These are phyloP conservation scores for Pantelozetes paolii DNA, from an alignment of 2,888 invertebrate species.

Conservation along the genomic window DNA sequence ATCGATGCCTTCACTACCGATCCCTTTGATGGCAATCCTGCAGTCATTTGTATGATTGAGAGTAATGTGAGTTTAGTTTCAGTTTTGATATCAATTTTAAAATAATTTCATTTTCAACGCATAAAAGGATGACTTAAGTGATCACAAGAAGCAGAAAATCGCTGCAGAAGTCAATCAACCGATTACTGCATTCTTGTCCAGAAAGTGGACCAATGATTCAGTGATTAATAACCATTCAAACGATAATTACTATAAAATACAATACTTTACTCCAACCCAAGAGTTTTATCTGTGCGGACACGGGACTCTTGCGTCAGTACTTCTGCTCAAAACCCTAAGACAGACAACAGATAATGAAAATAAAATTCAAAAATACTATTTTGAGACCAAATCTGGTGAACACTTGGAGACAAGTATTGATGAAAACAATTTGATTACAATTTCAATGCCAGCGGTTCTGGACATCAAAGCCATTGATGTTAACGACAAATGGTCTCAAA, in stretches of 20 bases:
- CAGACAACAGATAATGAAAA: no score
- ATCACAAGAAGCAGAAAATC: constrained; percentile 55
- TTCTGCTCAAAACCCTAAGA: constrained; percentile 53
- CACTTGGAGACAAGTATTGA: constrained; percentile 19
- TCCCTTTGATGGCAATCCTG: constrained; percentile 58
- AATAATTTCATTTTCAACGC: background rate
- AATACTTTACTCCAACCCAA: constrained; percentile 59
- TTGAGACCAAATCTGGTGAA: constrained; percentile 31
- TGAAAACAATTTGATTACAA: constrained; percentile 48
- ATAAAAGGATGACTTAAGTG: constrained; percentile 51
- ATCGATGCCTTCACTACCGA: constrained; percentile 57
- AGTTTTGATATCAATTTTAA: background rate
- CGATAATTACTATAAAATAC: constrained; percentile 49
- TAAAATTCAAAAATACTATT: background rate
- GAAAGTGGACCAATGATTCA: constrained; percentile 39
- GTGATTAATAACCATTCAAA: background rate
- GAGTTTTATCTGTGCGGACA: constrained; percentile 59
- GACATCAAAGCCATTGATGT: constrained; percentile 49
- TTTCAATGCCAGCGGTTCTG: constrained; percentile 52
- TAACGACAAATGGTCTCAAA: constrained; percentile 44
- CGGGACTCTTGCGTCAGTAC: constrained; percentile 58
- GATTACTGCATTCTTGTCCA: constrained; percentile 57
- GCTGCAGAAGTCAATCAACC: constrained; percentile 59
- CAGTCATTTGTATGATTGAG: constrained; percentile 56
- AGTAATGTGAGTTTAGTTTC: constrained; percentile 16